phyloP scores from a whole-genome alignment of 1,140 invertebrate genomes.

The Euura lappo region DNA sequence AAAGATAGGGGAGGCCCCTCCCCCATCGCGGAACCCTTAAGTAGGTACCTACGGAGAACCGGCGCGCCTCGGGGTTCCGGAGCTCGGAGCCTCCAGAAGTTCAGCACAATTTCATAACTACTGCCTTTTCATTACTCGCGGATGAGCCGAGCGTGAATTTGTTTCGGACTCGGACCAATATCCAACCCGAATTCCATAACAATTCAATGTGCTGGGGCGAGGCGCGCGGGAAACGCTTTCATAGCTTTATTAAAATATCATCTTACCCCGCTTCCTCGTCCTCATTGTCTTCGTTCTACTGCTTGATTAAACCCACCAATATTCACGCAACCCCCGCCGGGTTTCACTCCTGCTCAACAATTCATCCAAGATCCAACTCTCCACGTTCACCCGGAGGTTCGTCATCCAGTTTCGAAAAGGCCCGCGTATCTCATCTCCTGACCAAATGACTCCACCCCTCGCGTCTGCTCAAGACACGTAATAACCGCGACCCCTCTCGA shows the following conservation, averaged over 20 bases:
- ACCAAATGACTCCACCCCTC: too few species aligned
- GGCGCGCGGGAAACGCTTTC: not conserved
- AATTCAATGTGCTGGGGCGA: not conserved
- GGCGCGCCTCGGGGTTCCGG: not conserved
- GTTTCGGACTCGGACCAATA: not conserved
- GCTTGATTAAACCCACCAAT: not conserved
- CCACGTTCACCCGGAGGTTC: not conserved
- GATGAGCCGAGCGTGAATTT: not conserved
- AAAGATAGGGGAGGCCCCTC: too few species aligned
- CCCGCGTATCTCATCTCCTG: too few species aligned
- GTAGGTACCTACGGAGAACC: too few species aligned
- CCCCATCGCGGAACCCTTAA: too few species aligned
- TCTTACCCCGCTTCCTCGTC: not conserved
- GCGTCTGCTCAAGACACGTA: not conserved
- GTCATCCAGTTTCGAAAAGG: not conserved
- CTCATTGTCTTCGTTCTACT: not conserved
- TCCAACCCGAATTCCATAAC: not conserved
- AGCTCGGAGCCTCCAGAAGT: not conserved
- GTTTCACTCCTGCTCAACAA: not conserved
- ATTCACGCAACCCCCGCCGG: not conserved
- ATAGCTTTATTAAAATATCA: conserved; percentile 3
- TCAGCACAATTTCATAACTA: not conserved
- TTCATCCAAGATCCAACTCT: not conserved
- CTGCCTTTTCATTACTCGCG: not conserved
- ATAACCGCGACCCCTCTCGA: conserved; percentile 11